Evolutionary conservation across 2,113 vertebrate species (phyloP).

Genomic region (Aegypius monachus): DNA sequence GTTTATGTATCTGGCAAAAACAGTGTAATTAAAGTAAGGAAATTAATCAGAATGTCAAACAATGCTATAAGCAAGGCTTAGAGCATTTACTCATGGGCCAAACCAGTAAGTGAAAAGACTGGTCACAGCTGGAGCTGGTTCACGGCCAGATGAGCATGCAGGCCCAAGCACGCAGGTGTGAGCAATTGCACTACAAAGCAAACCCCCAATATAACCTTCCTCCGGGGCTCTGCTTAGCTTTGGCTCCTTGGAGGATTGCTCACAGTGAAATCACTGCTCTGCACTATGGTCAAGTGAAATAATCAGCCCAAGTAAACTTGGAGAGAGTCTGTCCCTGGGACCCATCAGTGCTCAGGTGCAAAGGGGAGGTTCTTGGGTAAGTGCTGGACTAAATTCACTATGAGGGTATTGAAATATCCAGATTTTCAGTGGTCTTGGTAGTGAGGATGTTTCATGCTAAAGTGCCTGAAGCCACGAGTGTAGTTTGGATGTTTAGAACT

Average conservation of each 20-base stretch:
- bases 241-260: accelerated
- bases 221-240: accelerated
- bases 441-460: not conserved
- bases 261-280: accelerated
- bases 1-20: not conserved
- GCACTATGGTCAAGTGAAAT: accelerated
- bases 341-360: accelerated
- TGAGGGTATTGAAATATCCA: accelerated
- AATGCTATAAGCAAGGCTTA: not conserved
- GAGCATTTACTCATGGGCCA: not conserved
- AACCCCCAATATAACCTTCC: not conserved
- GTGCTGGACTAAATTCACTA: accelerated
- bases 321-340: not conserved
- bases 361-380: not conserved
- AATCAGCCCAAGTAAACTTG: accelerated
- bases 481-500: not conserved
- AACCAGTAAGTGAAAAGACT: not conserved
- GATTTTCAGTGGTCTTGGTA: not conserved
- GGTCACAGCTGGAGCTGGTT: not conserved
- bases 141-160: accelerated
- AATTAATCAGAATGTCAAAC: not conserved
- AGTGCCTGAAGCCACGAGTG: not conserved
- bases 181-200: not conserved
- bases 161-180: not conserved
- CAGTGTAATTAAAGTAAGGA: not conserved